phyloP scores from a whole-genome alignment of 2,888 invertebrate species.

The Eutolmus rufibarbis region DNA sequence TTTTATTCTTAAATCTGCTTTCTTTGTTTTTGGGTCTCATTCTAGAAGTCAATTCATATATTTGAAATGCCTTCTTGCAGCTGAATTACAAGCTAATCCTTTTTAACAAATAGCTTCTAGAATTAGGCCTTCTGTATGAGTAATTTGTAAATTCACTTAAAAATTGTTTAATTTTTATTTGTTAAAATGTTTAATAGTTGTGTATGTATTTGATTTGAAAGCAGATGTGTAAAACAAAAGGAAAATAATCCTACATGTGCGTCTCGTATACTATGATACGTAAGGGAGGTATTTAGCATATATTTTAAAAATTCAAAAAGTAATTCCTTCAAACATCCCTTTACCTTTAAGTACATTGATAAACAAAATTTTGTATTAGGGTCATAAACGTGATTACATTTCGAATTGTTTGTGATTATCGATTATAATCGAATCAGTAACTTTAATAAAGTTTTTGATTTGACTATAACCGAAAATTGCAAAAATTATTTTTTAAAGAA shows the following conservation, averaged over 20 bases:
- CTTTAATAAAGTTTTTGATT: not conserved
- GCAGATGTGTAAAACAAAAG: not conserved
- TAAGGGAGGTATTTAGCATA: not conserved
- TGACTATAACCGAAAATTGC: not conserved
- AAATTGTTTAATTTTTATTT: not conserved
- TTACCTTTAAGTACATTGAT: not conserved
- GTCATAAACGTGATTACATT: not conserved
- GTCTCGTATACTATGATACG: not conserved
- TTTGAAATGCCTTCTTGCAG: not conserved
- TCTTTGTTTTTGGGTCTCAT: not conserved
- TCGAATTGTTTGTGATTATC: not conserved
- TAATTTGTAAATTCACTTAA: not conserved
- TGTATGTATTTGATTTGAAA: not conserved
- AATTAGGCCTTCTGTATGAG: not conserved
- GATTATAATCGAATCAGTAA: not conserved
- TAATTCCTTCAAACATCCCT: not conserved
- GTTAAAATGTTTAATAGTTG: not conserved
- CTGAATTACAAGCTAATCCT: not conserved
- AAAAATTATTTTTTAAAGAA: not conserved
- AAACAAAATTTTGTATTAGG: not conserved
- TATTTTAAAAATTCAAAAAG: not conserved
- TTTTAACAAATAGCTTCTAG: not conserved
- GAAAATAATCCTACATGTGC: not conserved
- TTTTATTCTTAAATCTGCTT: not conserved
- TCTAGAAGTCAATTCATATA: not conserved